Base-by-base conservation (phyloP, 2,113 vertebrate species). In the Lagopus leucura region DNA sequence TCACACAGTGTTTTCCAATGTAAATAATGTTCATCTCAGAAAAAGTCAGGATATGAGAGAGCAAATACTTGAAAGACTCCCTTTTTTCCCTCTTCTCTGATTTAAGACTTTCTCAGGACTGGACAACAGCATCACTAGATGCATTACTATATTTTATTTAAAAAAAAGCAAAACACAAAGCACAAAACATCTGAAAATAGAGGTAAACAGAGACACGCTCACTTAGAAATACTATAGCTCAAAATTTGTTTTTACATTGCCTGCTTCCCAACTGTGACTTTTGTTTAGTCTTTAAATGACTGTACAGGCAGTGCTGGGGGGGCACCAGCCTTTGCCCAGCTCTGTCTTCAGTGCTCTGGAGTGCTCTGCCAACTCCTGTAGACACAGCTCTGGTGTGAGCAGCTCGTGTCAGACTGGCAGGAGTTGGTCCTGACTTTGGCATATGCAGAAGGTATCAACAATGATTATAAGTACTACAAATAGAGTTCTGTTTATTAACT, bases 391-490 rank as follows among this genome's bases (percentile, higher is more conserved):
- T 5, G 27, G 24, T 54, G 52, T 28, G 52, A 54, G 52, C 52
- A 54, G 52, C 52, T 28, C 14, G 3, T 54, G 8, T 28, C 27
- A 28, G 52, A 28, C 8, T 54, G 27, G 52, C 52, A 54, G 25
- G 52, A 54, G 52, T 28, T 14, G 14, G 5, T 28, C 25, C 25
- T 54, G 27, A 52, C 25, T 54, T 54, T 28, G 27, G 14, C 52
- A 10, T 28, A 15, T 54, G 27, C 27, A 54, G 27, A 28, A 28
- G 52, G 27, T 28, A 28, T 54, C 27, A 54, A 28, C 52, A 22
- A 54, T 16, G 52, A 54, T 24, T 50, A 13, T 54, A 54, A 54
- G 99, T 99, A 97, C 79, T 93, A 81, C 58, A 94, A 86, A 80
- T 1, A 45, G 40, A 92, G 24, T 80, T 82, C 43, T 89, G 63